Conservation (phyloP, 2,113 vertebrate species). For the Engystomops pustulosus region DNA sequence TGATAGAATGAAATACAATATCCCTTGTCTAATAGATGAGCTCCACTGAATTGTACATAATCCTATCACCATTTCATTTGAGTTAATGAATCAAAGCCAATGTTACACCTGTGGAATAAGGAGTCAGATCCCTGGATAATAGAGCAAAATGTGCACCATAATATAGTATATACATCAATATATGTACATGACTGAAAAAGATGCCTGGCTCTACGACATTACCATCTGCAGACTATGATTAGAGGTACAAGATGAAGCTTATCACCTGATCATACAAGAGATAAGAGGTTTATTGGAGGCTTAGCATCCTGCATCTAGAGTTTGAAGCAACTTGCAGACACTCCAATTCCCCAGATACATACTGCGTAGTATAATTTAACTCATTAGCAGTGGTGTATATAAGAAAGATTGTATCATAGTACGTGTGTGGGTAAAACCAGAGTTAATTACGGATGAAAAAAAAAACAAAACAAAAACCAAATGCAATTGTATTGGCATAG, state of each 20-base stretch:
- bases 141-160: background rate
- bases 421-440: too few species aligned
- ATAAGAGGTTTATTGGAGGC: conserved; percentile 43
- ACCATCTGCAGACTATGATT: background rate
- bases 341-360: background rate
- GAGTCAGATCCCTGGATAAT: conserved; percentile 3
- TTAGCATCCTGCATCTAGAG: background rate
- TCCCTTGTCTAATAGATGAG: background rate
- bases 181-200: background rate
- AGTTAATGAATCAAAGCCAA: background rate
- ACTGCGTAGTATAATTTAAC: background rate
- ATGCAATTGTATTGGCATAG: too few species aligned
- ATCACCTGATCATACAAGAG: conserved; percentile 39
- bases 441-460: too few species aligned
- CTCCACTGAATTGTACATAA: background rate
- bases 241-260: conserved; percentile 17
- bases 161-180: background rate
- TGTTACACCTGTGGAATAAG: conserved; percentile 22
- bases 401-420: background rate
- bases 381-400: background rate
- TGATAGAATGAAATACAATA: background rate
- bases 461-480: too few species aligned
- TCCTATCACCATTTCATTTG: background rate
- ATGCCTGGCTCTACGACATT: background rate
- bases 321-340: conserved; percentile 24